Conservation (phyloP, 2,888 invertebrate genomes). For the Dynastes grantii region DNA sequence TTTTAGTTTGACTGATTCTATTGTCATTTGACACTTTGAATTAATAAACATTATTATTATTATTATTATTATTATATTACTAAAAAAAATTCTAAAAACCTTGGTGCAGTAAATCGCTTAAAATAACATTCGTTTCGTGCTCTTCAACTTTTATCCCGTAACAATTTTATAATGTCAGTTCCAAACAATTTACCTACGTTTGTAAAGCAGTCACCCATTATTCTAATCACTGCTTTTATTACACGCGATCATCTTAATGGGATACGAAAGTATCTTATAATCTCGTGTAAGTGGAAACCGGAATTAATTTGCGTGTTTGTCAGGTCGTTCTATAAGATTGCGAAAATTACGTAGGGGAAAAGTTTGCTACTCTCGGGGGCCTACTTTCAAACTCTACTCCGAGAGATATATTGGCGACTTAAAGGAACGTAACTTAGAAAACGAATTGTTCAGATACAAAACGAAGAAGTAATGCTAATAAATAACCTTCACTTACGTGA, state of each 20-base stretch:
- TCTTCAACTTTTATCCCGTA: not conserved
- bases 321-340: not conserved
- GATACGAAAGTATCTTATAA: constrained; percentile 10
- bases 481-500: too few relatives aligned
- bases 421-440: not conserved
- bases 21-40: too few relatives aligned
- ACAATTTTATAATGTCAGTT: not conserved
- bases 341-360: constrained; percentile 3
- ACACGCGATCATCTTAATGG: constrained; percentile 18
- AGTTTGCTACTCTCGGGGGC: constrained; percentile 6
- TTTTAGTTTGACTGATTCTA: too few relatives aligned
- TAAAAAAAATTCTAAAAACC: too few relatives aligned
- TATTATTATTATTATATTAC: too few relatives aligned
- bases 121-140: too few relatives aligned
- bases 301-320: constrained; percentile 20
- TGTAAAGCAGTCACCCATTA: not conserved
- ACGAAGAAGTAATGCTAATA: too few relatives aligned
- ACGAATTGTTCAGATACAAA: too few relatives aligned
- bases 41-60: too few relatives aligned
- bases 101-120: too few relatives aligned
- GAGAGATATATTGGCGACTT: not conserved
- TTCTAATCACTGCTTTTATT: not conserved
- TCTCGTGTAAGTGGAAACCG: constrained; percentile 7
- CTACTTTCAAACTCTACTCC: not conserved
- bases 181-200: not conserved